A percentile compares a stretch with the other conserved stretches of the same genome.
These are phyloP conservation scores for Dasypogon diadema DNA, from an alignment of 2,888 invertebrate species.

Conservation along the genomic window DNA sequence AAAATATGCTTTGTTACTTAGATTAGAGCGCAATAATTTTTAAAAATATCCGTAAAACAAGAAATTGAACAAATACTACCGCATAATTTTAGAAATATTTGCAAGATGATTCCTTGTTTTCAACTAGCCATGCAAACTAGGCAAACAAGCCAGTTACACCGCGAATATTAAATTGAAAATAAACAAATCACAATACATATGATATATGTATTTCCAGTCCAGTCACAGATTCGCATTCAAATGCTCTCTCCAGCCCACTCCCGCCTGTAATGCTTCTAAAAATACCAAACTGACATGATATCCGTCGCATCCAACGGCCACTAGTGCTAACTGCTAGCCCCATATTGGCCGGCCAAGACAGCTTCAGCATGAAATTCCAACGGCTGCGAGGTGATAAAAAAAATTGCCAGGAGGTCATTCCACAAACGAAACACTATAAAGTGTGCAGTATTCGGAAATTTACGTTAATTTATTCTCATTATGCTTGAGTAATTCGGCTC, in stretches of 20 bases:
- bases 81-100: too few relatives aligned
- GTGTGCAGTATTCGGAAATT: constrained; percentile 2
- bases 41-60: too few relatives aligned
- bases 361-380: not conserved
- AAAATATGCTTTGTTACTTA: too few relatives aligned
- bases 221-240: not conserved
- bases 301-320: not conserved
- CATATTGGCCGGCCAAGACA: not conserved
- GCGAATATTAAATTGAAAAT: too few relatives aligned
- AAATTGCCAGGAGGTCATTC: constrained; percentile 14
- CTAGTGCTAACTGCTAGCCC: not conserved
- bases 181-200: not conserved
- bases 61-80: too few relatives aligned
- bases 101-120: too few relatives aligned
- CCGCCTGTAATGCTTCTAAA: not conserved
- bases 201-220: constrained; percentile 7
- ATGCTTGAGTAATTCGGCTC: not conserved
- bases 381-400: not conserved
- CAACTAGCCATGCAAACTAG: too few relatives aligned
- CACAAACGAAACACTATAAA: not conserved
- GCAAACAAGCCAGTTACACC: too few relatives aligned
- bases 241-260: not conserved
- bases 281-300: constrained; percentile 25
- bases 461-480: constrained; percentile 31
- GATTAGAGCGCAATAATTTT: too few relatives aligned